Base-by-base conservation (phyloP, 2,797 vertebrate genomes). In the Brotogeris chrysoptera region DNA sequence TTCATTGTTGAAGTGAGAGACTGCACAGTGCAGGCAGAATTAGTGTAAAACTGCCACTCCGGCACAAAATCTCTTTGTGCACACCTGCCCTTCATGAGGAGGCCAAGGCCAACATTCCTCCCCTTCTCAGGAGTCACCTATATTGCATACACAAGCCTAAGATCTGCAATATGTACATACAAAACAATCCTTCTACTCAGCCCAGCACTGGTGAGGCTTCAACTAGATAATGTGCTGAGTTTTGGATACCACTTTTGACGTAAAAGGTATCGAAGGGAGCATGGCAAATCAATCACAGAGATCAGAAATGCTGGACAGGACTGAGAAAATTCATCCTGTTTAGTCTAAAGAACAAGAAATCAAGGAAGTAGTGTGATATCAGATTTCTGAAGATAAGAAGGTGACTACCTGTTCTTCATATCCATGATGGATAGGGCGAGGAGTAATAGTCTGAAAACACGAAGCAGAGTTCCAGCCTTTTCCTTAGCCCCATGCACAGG, bases 401-500 rank as follows among this genome's bases (percentile, higher is more conserved):
- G 34, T 85, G 43, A 16, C 44, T 77, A 30, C 36, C 30, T 39
- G 30, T n/a, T 92, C 64, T 77, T 76, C 39, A 13, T 43, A 61
- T 23, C 60, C 21, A 2, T 27, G n/a, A 38, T 28, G 59, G 34
- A 36, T 5, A 27, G 13, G 4, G 23, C 0, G 3, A 90, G 63
- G 90, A 89, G 60, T 21, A 66, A 64, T 1, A 66, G 30, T 4
- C 49, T 72, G 72, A 65, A 86, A 87, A 80, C 6, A 52, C 3
- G 17, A 73, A 34, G 12, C 0, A 0, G 25, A 46, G 15, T 49
- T 78, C 41, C 60, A 41, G 2, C 24, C 9, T 84, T 46, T 68
- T 53, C 53, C 32, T 68, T 50, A 61, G 44, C 30, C 27, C 21
- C 25, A 11, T 0, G 0, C 16, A 39, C 1, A 60, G n/a, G 60